Evolutionary conservation across 1,140 invertebrate genomes (phyloP).

Genomic region (Rhopalosiphum maidis): DNA sequence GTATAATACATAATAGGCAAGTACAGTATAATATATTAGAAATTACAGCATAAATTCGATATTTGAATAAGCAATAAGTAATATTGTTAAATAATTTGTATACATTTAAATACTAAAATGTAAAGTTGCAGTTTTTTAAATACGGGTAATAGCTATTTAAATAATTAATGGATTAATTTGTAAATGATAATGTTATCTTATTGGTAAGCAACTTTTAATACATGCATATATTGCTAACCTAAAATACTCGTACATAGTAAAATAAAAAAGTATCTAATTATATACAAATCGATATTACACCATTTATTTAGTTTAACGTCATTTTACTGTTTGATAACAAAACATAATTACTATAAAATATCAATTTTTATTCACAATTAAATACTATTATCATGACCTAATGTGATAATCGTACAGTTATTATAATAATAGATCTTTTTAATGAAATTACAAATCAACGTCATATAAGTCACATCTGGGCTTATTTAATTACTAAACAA

Average conservation of each 20-base stretch:
- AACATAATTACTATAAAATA: not conserved
- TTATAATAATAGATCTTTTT: not conserved
- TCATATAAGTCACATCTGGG: too few species aligned
- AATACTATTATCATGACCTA: not conserved
- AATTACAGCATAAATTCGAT: too few species aligned
- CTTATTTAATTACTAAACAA: not conserved
- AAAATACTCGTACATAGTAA: not conserved
- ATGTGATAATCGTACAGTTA: not conserved
- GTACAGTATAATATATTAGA: not conserved
- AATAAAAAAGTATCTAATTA: not conserved
- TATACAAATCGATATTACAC: not conserved
- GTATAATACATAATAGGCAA: not conserved
- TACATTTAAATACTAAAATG: not conserved
- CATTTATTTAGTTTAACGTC: not conserved
- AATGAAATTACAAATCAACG: not conserved
- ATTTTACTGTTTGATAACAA: not conserved
- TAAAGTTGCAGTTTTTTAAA: not conserved
- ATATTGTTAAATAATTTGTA: not conserved
- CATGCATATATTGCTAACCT: not conserved
- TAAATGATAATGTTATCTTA: not conserved
- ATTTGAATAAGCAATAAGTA: not conserved
- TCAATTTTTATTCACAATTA: too few species aligned
- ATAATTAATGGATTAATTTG: not conserved
- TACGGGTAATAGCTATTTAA: not conserved
- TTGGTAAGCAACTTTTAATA: not conserved